Conservation (phyloP, 1,140 invertebrate species). For the Spodoptera litura region DNA sequence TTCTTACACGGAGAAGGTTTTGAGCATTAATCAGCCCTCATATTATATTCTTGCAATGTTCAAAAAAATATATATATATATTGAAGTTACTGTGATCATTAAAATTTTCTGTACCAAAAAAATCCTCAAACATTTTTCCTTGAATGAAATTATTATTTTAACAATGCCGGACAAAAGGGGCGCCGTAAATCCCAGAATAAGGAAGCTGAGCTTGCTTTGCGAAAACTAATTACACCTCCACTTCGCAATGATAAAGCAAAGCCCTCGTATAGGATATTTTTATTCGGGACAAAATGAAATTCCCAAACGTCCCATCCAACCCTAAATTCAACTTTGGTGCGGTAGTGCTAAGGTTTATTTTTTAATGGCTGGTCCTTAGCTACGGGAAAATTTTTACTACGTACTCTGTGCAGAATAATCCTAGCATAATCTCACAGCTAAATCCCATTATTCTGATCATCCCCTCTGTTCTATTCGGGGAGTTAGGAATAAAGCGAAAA, state of each 20-base stretch:
- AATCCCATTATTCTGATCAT: constrained; percentile 86
- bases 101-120: not conserved
- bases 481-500: constrained; percentile 51
- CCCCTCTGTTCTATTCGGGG: constrained; percentile 62
- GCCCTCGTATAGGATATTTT: constrained; percentile 84
- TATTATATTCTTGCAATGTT: too few relatives aligned
- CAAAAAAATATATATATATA: too few relatives aligned
- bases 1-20: too few relatives aligned
- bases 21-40: too few relatives aligned
- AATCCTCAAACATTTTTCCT: constrained; percentile 4
- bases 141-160: constrained; percentile 11
- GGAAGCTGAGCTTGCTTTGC: constrained; percentile 67
- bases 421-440: constrained; percentile 83
- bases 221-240: constrained; percentile 84
- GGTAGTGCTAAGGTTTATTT: not conserved
- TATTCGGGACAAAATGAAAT: constrained; percentile 84
- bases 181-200: constrained; percentile 63
- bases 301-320: constrained; percentile 53
- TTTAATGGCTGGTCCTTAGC: not conserved
- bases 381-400: constrained; percentile 71
- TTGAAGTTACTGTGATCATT: too few relatives aligned
- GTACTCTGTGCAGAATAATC: constrained; percentile 82
- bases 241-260: constrained; percentile 85
- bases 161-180: constrained; percentile 22
- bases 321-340: constrained; percentile 51